Percentiles rank a stretch among this genome's conserved stretches.
These are phyloP conservation scores for Agelastica alni DNA, from an alignment of 2,888 invertebrate genomes.

Conservation along the genomic window DNA sequence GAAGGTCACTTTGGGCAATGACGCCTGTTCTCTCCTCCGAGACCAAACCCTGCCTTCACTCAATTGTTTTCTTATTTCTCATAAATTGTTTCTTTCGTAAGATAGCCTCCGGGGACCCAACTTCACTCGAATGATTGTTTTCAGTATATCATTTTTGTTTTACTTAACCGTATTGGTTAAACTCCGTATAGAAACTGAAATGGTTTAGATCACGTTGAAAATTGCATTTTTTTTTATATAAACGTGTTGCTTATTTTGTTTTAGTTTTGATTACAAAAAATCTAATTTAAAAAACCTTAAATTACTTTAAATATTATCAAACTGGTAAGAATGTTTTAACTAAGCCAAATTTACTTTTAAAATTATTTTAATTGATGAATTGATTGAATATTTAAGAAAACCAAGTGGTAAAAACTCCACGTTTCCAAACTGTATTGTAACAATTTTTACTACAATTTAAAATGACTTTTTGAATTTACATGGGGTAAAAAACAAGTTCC, in stretches of 20 bases:
- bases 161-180: conserved; percentile 21
- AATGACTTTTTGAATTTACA: no score
- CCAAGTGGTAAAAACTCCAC: no score
- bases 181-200: conserved; percentile 20
- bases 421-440: no score
- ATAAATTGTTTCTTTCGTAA: conserved; percentile 53
- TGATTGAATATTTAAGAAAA: no score
- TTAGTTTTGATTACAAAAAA: background rate
- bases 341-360: no score
- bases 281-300: no score
- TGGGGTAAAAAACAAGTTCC: no score
- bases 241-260: background rate
- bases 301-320: no score
- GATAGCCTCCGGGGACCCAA: conserved; percentile 44
- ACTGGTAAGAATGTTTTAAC: no score
- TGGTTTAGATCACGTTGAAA: conserved; percentile 9
- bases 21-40: conserved; percentile 42
- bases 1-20: conserved; percentile 42
- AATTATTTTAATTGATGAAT: no score
- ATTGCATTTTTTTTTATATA: background rate
- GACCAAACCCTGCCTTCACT: conserved; percentile 49
- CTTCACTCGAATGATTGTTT: conserved; percentile 50
- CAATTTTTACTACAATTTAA: no score
- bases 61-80: conserved; percentile 55
- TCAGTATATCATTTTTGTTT: conserved; percentile 41